Evolutionary conservation across 2,797 vertebrate genomes (phyloP), one percentile per base, ranked within the genome.

Genomic region (Gymnoscopelus microlampas): DNA sequence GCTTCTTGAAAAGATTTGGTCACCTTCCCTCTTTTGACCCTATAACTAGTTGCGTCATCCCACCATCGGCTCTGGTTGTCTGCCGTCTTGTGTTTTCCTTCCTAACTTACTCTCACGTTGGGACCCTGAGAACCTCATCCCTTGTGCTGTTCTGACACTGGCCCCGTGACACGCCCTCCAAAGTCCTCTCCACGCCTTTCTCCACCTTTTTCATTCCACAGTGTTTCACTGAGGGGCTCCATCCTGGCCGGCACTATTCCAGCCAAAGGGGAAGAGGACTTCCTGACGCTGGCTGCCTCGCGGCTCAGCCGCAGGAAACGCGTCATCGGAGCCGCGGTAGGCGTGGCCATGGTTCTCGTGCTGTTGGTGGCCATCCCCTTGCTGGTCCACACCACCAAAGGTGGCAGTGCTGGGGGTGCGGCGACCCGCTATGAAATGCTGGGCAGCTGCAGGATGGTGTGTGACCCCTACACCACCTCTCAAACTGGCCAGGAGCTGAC

Each of bases 381-480:
- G 78, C 92, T 96, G 85, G 95, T 96, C 63, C 95, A 95, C 87
- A 94, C 91, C 85, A 95, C 94, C 69, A 94, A 93, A 77, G 85
- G 81, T 71, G 86, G 86, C 50, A 93, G 93, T 8, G 89, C 91
- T 53, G 84, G 86, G 53, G 76, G 69, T 24, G 88, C 92, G 1
- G 92, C 92, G 4, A 92, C 92, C 39, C 94, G 94, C 85, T 96
- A 96, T 49, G 95, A 95, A 83, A 95, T 95, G 95, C 76, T 95
- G 81, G 95, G 95, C 70, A 95, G 94, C 85, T 96, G 95, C 86
- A 93, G 94, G 67, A 96, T 95, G 95, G 95, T 96, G 50, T 96
- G 95, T 55, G 95, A 96, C 83, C 94, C 94, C 10, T 95, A 95
- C 63, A 93, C 90, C 14, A 86, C 94, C 8, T 89, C 91, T 0